Conservation (phyloP, 2,113 vertebrate genomes). For the Ptyas mucosa region DNA sequence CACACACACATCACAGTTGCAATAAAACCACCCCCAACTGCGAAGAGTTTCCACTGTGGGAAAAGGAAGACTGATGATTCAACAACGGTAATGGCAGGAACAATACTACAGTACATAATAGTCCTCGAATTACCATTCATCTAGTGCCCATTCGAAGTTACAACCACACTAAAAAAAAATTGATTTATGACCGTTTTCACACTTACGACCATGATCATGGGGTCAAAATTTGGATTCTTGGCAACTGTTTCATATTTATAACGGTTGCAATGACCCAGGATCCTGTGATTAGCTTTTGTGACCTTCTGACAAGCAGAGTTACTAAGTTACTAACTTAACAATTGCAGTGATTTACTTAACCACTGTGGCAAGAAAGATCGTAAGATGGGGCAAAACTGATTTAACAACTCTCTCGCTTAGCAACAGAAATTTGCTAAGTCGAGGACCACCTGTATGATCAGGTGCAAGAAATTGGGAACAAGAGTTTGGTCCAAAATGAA, state of each 20-base stretch:
- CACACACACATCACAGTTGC: conserved; percentile 13
- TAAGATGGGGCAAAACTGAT: background rate
- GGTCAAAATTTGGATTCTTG: background rate
- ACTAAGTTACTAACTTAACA: background rate
- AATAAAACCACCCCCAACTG: conserved; percentile 39
- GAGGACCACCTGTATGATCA: background rate
- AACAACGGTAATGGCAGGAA: background rate
- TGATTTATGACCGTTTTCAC: background rate
- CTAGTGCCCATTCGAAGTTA: background rate
- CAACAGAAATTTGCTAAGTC: background rate
- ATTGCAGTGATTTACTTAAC: background rate
- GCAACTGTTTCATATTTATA: background rate
- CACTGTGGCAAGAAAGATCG: background rate
- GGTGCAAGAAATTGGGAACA: background rate
- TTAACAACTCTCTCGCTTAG: background rate
- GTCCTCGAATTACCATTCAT: background rate
- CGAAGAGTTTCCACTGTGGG: conserved; percentile 13
- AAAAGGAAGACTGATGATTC: background rate
- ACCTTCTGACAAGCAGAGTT: background rate
- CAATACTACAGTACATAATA: background rate
- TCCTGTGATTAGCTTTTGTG: background rate
- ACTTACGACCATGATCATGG: background rate
- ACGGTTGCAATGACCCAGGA: background rate
- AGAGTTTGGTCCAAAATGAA: background rate
- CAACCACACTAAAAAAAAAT: background rate